Conservation (phyloP, 1,140 invertebrate species). For the Drosophila pectinifera region DNA sequence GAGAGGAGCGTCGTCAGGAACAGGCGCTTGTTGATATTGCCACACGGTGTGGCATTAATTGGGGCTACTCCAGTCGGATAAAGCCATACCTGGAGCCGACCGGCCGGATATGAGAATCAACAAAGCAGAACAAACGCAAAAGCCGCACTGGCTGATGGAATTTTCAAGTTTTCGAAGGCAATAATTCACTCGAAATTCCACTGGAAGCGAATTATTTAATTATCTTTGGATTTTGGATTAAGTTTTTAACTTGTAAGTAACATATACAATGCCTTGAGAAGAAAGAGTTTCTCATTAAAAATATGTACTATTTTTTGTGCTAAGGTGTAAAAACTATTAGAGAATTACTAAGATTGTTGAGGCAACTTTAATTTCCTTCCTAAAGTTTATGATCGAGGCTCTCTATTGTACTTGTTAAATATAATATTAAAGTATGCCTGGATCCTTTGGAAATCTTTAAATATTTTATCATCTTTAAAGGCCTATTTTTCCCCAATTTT, state of each 20-base stretch:
- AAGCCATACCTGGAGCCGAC: slow-evolving; percentile 38
- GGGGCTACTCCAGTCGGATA: slow-evolving; percentile 54
- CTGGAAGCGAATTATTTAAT: background rate
- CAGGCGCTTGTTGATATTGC: slow-evolving; percentile 79
- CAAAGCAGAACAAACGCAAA: slow-evolving; percentile 13
- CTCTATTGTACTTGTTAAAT: background rate
- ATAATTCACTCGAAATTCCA: slow-evolving; percentile 7
- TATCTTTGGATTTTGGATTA: too few species aligned
- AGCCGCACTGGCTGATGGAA: background rate
- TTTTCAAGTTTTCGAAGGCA: slow-evolving; percentile 12
- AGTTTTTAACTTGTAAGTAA: too few species aligned
- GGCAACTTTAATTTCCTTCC: too few species aligned
- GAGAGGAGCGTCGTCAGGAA: slow-evolving; percentile 60
- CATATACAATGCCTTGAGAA: background rate
- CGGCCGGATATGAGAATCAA: slow-evolving; percentile 25
- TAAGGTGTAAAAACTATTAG: background rate
- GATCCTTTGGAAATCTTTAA: background rate
- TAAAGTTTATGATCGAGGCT: background rate
- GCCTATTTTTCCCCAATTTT: too few species aligned
- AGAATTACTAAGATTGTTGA: background rate
- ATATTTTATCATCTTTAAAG: background rate
- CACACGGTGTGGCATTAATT: slow-evolving; percentile 60
- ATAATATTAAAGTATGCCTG: background rate
- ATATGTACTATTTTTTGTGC: too few species aligned
- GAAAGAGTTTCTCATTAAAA: too few species aligned